Evolutionary conservation across 2,797 vertebrate genomes (phyloP).

Genomic region (Hylomyscus alleni): DNA sequence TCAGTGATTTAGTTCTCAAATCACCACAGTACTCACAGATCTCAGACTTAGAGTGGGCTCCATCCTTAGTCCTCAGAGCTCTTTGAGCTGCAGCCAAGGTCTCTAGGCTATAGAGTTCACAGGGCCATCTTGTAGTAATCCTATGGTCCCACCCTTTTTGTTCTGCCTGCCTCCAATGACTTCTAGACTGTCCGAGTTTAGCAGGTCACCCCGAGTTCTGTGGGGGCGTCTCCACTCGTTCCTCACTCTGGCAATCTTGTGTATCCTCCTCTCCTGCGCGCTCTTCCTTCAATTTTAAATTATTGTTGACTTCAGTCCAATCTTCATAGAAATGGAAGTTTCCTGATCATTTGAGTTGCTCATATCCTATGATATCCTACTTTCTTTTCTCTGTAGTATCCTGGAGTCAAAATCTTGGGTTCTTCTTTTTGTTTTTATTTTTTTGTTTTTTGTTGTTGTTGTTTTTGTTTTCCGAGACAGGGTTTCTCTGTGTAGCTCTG

Average conservation of each 20-base stretch:
- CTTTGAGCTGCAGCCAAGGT: background rate
- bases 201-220: background rate
- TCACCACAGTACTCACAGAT: background rate
- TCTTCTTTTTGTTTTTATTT: too few relatives aligned
- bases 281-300: background rate
- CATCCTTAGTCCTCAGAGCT: background rate
- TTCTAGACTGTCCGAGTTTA: background rate
- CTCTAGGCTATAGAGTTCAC: background rate
- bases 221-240: background rate
- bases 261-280: background rate
- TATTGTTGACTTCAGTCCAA: background rate
- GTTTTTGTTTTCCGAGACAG: too few relatives aligned
- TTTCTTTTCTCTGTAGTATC: background rate
- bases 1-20: background rate
- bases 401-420: background rate
- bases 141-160: accelerated
- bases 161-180: background rate
- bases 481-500: too few relatives aligned
- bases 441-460: too few relatives aligned
- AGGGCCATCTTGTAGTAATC: background rate
- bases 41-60: background rate
- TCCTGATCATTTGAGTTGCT: constrained; percentile 21
- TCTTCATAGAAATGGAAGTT: background rate
- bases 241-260: background rate
- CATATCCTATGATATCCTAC: background rate